phyloP scores from a whole-genome alignment of 2,888 invertebrate genomes.

The Ormyrus rosae region DNA sequence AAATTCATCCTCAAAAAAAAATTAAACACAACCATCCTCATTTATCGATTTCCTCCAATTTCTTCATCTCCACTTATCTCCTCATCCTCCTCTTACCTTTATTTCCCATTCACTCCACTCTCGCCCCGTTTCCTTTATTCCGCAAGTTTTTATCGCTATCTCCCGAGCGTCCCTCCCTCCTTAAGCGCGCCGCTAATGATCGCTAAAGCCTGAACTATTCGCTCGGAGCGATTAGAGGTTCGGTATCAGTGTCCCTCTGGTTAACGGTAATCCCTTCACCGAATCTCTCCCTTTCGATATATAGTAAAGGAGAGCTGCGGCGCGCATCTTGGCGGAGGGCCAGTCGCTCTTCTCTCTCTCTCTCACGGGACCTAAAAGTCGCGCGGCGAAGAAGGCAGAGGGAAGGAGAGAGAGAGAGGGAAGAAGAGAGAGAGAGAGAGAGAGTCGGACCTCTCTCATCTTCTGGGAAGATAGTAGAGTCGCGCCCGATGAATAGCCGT shows the following conservation, averaged over 20 bases:
- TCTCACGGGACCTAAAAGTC: background rate
- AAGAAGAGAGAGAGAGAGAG: conserved; percentile 13
- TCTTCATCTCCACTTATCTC: conserved; percentile 18
- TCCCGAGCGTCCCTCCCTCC: background rate
- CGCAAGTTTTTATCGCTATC: conserved; percentile 34
- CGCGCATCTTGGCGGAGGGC: conserved; percentile 39
- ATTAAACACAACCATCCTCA: background rate
- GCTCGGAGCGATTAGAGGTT: too few relatives aligned
- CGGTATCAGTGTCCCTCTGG: too few relatives aligned
- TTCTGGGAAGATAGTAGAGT: conserved; percentile 72
- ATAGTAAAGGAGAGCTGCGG: conserved; percentile 34
- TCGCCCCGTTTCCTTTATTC: conserved; percentile 5
- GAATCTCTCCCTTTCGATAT: conserved; percentile 50
- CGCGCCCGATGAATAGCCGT: conserved; percentile 74
- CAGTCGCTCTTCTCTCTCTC: conserved; percentile 11
- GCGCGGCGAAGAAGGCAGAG: background rate
- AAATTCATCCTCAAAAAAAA: background rate
- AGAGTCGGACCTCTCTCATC: conserved; percentile 67
- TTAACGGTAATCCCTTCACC: conserved; percentile 66
- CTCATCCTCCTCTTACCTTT: conserved; percentile 1
- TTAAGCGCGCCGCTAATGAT: conserved; percentile 66
- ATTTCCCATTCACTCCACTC: conserved; percentile 9
- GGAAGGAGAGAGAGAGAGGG: conserved; percentile 19
- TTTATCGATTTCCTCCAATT: conserved; percentile 4
- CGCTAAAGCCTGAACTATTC: conserved; percentile 52